Conservation (phyloP, 2,113 vertebrate genomes). For the Herpetotheres cachinnans region DNA sequence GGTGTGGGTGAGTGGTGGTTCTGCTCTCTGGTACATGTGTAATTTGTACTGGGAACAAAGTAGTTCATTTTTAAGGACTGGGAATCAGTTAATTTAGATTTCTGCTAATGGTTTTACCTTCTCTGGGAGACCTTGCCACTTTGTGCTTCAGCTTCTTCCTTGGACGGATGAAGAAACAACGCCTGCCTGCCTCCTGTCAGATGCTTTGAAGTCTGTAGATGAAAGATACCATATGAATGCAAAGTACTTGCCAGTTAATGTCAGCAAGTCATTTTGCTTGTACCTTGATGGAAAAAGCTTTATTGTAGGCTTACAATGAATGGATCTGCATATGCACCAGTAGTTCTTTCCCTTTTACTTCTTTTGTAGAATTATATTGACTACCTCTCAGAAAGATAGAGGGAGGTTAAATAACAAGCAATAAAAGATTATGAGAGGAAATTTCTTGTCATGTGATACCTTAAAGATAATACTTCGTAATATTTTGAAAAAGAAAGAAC, state of each 20-base stretch:
- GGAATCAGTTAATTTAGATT: constrained; percentile 13
- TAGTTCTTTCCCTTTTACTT: constrained; percentile 1
- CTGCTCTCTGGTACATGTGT: neutral
- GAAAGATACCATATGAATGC: constrained; percentile 61
- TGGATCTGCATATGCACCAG: constrained; percentile 43
- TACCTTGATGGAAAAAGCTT: constrained; percentile 37
- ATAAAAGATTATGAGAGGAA: neutral
- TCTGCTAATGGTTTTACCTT: constrained; percentile 49
- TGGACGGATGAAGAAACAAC: neutral
- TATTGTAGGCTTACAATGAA: constrained; percentile 38
- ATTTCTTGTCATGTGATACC: neutral
- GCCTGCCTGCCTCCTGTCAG: constrained; percentile 44
- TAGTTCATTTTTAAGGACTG: neutral
- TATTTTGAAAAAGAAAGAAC: constrained; percentile 28
- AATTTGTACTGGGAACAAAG: neutral
- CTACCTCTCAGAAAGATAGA: neutral
- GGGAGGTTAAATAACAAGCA: neutral
- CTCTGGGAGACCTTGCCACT: neutral
- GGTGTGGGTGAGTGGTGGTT: neutral
- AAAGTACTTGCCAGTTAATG: constrained; percentile 53
- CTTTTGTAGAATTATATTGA: constrained; percentile 6
- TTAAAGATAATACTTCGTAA: neutral
- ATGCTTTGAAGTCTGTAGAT: constrained; percentile 60
- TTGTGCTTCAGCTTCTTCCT: neutral
- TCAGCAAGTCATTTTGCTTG: constrained; percentile 57